Percentiles rank a stretch among this genome's conserved stretches.
These are phyloP conservation scores for Cygnus buccinator DNA, from an alignment of 2,113 vertebrate species.

Conservation along the genomic window DNA sequence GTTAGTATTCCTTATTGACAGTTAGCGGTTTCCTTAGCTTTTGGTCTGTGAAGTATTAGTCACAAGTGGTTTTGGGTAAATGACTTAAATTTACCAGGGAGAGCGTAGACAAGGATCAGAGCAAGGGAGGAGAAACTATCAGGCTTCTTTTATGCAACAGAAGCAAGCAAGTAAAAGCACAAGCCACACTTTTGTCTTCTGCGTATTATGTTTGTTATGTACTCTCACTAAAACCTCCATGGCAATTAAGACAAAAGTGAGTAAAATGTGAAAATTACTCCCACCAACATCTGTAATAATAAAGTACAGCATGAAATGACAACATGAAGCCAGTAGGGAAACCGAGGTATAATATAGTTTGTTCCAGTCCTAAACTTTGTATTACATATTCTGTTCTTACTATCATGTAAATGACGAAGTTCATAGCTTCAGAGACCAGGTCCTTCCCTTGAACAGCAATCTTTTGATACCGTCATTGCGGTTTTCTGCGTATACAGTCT, in stretches of 20 bases:
- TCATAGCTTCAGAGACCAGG: not conserved
- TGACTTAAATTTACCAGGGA: not conserved
- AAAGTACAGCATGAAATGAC: not conserved
- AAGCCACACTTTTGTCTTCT: not conserved
- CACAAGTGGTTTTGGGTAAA: not conserved
- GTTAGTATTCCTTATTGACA: not conserved
- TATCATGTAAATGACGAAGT: not conserved
- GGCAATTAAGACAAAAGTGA: not conserved
- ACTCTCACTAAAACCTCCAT: accelerated
- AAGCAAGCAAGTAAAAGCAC: not conserved
- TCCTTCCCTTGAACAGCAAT: not conserved
- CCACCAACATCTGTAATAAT: not conserved
- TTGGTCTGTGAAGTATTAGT: not conserved
- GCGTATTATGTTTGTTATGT: not conserved
- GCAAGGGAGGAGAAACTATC: not conserved
- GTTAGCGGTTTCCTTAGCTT: not conserved
- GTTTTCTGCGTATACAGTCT: not conserved
- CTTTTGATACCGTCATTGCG: accelerated
- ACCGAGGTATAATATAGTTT: not conserved
- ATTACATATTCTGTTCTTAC: not conserved
- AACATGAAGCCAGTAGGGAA: not conserved
- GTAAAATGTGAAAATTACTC: not conserved
- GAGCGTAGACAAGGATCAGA: not conserved
- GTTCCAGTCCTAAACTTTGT: not conserved
- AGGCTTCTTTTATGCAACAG: not conserved